Conservation (phyloP, 1,140 invertebrate species). For the Heliconius hewitsoni region DNA sequence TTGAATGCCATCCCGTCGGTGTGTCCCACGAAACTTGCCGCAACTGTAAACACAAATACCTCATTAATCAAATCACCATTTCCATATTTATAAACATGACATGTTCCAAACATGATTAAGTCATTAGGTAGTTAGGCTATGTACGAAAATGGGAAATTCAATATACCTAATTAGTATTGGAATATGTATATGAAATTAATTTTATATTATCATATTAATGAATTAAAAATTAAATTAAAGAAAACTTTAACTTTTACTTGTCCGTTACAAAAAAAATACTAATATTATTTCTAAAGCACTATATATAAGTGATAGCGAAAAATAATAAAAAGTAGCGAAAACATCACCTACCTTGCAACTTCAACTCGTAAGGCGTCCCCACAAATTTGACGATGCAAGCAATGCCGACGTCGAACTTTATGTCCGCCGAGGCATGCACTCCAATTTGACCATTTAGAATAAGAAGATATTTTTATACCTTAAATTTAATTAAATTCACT, state of each 20-base stretch:
- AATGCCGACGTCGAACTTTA: conserved; percentile 63
- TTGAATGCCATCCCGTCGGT: conserved; percentile 6
- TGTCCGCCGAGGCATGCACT: conserved; percentile 55
- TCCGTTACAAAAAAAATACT: too few relatives aligned
- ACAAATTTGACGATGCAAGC: conserved; percentile 56
- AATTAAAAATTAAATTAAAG: too few relatives aligned
- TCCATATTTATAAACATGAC: conserved; percentile 14
- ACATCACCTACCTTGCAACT: conserved; percentile 54
- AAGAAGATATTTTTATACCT: conserved; percentile 52
- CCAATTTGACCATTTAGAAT: conserved; percentile 63
- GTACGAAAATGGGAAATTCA: not conserved
- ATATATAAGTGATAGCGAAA: not conserved
- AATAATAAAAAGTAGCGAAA: not conserved
- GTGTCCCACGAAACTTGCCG: conserved; percentile 10
- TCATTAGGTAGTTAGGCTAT: not conserved
- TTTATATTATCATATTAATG: not conserved
- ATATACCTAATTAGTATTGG: not conserved
- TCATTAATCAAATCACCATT: conserved; percentile 10
- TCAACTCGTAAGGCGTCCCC: conserved; percentile 63
- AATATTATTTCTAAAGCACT: not conserved
- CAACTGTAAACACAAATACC: conserved; percentile 34
- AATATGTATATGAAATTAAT: not conserved
- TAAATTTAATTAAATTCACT: conserved; percentile 37
- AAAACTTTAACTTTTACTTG: too few relatives aligned
- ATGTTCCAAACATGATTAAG: not conserved